Conservation (phyloP, 2,113 vertebrate species). For the Polypterus bichir region DNA sequence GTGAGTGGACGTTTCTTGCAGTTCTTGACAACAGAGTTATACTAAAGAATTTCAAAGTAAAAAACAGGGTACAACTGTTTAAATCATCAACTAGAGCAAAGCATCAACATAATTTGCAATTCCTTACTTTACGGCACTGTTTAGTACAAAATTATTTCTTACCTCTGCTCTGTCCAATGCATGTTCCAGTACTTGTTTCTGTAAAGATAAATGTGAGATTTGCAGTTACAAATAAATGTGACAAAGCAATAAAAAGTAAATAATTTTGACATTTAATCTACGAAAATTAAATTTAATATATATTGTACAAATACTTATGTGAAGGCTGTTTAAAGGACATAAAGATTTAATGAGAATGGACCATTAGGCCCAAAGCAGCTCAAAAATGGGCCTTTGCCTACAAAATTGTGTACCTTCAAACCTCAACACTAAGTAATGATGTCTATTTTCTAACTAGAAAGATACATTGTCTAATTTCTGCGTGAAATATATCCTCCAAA, state of each 20-base stretch:
- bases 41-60: background rate
- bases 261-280: background rate
- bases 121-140: background rate
- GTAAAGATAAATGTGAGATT: slow-evolving; percentile 24
- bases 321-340: too few relatives aligned
- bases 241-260: background rate
- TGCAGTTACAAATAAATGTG: background rate
- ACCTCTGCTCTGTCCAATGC: slow-evolving; percentile 97
- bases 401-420: too few relatives aligned
- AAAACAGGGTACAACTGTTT: background rate
- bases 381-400: too few relatives aligned
- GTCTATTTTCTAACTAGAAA: too few relatives aligned
- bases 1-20: too few relatives aligned
- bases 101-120: background rate
- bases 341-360: too few relatives aligned
- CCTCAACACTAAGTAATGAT: too few relatives aligned
- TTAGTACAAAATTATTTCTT: slow-evolving; percentile 22
- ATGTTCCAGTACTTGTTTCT: slow-evolving; percentile 95
- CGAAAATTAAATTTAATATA: background rate
- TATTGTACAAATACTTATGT: too few relatives aligned
- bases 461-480: too few relatives aligned
- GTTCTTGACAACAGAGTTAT: background rate
- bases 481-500: too few relatives aligned
- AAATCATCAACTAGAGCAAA: background rate
- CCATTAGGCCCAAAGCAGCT: too few relatives aligned